Conservation (phyloP, 2,797 vertebrate species). For the Chaetodon trifasciatus region DNA sequence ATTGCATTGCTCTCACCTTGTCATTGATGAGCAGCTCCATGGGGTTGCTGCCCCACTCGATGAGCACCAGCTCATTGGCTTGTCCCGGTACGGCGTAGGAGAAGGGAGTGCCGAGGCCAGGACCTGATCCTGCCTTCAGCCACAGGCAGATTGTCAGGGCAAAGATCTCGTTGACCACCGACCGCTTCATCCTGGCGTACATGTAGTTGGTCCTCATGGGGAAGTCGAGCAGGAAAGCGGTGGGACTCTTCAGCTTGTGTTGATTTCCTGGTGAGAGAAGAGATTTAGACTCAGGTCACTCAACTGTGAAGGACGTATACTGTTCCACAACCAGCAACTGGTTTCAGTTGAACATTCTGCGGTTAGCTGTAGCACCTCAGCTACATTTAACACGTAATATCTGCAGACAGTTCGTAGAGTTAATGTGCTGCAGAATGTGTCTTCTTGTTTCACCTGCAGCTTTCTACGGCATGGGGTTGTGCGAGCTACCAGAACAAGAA, state of each 20-base stretch:
- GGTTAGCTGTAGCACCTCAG: no score
- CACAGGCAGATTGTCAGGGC: constrained; percentile 89
- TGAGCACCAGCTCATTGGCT: constrained; percentile 90
- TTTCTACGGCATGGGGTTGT: no score
- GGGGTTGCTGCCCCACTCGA: constrained; percentile 90
- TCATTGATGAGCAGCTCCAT: constrained; percentile 90
- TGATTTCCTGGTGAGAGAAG: constrained; percentile 68
- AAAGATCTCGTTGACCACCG: constrained; percentile 87
- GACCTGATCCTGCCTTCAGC: constrained; percentile 84
- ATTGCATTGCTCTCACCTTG: constrained; percentile 74
- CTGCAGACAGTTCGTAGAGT: no score
- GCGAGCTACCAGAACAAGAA: no score
- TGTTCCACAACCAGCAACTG: no score
- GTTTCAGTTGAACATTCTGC: not conserved
- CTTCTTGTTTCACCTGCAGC: no score
- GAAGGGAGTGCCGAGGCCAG: constrained; percentile 89
- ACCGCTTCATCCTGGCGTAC: constrained; percentile 85
- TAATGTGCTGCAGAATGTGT: no score
- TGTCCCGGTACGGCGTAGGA: constrained; percentile 90
- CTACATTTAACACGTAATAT: no score
- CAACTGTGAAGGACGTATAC: not conserved
- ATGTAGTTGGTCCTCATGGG: constrained; percentile 91
- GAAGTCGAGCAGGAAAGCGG: constrained; percentile 87
- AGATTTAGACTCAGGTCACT: not conserved
- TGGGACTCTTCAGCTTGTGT: constrained; percentile 83